Base-by-base conservation (phyloP, 1,140 invertebrate genomes). In the Temnothorax curvispinosus region DNA sequence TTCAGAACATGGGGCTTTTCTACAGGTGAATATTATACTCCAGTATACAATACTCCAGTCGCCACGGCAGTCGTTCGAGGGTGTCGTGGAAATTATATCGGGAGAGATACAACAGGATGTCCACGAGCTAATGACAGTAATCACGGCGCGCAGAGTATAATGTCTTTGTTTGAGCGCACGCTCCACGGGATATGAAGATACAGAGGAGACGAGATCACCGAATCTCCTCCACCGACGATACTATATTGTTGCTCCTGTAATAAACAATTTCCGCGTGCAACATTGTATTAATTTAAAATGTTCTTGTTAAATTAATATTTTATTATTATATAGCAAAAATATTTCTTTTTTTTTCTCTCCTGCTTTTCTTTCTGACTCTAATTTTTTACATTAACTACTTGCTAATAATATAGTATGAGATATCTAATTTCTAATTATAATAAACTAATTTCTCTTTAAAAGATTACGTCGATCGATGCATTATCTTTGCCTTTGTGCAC, bases 61-160 rank as follows among this genome's bases (percentile, higher is more conserved):
- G 27, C 47, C 58, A 47, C 50, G 15, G 67, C 56, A 38, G 41
- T 80, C 50, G 75, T 88, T 87, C 86, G 60, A 89, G 84, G 41
- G 76, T 85, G 85, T 87, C 74, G 72, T 81, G 81, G 67, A 92
- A 91, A 90, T 89, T 87, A 86, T 87, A 88, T 86, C 77, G 78
- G 74, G 54, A 69, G 69, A 86, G 72, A 65, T 67, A 80, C 88
- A 86, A 86, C 77, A 87, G 90, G 87, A 91, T 87, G 88, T 91
- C 91, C 90, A 91, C 69, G 18, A 76, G 69, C 74, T 92, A 91
- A 93, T 91, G 88, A 91, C 85, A 84, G 87, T 93, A 92, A 93
- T 93, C 88, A 88, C 50, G 84, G 58, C 67, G 65, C 85, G 69
- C 78, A 32, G 58, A 62, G 82, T 85, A 85, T 92, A 93, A 93